Conservation (phyloP, 2,888 invertebrate species). For the Seladonia tumulorum region DNA sequence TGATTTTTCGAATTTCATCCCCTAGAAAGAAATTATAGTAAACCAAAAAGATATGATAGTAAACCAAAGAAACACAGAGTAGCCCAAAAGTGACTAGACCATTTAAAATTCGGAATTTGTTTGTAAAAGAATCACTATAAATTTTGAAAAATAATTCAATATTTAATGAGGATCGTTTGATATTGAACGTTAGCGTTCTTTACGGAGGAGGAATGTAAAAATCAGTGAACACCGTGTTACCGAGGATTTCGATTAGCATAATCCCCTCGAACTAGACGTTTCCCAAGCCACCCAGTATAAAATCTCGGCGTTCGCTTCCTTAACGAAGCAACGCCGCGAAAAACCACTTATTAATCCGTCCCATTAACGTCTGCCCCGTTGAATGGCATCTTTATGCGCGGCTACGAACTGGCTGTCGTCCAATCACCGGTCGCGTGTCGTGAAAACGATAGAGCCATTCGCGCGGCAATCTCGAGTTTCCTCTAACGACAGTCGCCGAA, state of each 20-base stretch:
- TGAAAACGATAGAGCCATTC: constrained; percentile 12
- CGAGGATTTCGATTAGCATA: background rate
- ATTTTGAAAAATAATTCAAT: background rate
- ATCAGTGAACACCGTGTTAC: background rate
- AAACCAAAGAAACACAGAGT: background rate
- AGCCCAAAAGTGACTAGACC: background rate
- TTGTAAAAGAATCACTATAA: background rate
- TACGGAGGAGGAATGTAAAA: background rate
- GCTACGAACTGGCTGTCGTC: background rate
- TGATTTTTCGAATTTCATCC: background rate
- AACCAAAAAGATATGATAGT: background rate
- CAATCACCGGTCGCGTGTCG: constrained; percentile 2
- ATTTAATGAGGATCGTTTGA: background rate
- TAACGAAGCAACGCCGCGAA: constrained; percentile 24
- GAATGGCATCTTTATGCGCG: constrained; percentile 16
- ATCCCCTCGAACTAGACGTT: background rate
- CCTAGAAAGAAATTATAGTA: no score
- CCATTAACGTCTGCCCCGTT: constrained; percentile 42
- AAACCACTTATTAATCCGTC: constrained; percentile 54
- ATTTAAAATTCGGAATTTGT: no score
- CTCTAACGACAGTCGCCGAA: background rate
- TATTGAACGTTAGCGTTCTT: background rate
- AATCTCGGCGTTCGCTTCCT: constrained; percentile 25
- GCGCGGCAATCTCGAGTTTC: background rate
- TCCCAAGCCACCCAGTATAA: background rate